A percentile compares a stretch with the other conserved stretches of the same genome.
Conservation (phyloP, 2,888 invertebrate genomes). For the Spodoptera picta region DNA sequence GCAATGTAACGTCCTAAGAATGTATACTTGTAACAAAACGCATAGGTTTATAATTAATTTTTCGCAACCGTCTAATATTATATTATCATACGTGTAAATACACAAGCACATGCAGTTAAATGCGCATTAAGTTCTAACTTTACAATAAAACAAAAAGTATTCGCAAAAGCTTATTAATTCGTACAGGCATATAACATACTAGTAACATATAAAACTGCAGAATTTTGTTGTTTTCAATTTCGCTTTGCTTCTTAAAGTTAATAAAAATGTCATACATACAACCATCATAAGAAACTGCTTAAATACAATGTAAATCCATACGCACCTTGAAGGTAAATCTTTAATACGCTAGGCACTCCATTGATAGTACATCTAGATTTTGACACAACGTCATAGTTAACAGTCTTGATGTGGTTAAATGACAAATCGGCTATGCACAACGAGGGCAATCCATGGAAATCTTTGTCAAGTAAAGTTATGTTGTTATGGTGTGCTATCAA, state of each 20-base stretch:
- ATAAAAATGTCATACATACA: not conserved
- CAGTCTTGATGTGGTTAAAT: conserved; percentile 92
- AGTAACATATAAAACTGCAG: conserved; percentile 2
- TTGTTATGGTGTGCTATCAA: conserved; percentile 93
- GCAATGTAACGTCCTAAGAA: conserved; percentile 65
- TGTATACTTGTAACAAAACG: conserved; percentile 38
- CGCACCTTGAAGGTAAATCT: conserved; percentile 94
- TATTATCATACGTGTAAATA: not conserved
- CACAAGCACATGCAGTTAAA: conserved; percentile 5
- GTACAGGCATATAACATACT: conserved; percentile 23
- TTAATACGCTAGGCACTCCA: conserved; percentile 93
- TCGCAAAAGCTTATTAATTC: conserved; percentile 42
- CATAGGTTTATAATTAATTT: conserved; percentile 4
- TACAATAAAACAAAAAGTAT: conserved; percentile 1
- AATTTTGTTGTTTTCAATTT: conserved; percentile 26
- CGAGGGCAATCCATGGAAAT: conserved; percentile 94
- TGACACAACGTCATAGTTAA: conserved; percentile 93
- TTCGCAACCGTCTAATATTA: conserved; percentile 3
- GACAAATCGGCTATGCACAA: conserved; percentile 94
- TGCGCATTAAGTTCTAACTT: not conserved
- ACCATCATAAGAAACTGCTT: not conserved
- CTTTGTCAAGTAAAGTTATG: conserved; percentile 92
- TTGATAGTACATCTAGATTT: conserved; percentile 94
- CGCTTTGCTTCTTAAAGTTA: conserved; percentile 38
- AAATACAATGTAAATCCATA: conserved; percentile 36